Percentiles rank a stretch among this genome's conserved stretches.
Evolutionary conservation across 2,113 vertebrate species (phyloP).

Genomic region (Dipodomys spectabilis): DNA sequence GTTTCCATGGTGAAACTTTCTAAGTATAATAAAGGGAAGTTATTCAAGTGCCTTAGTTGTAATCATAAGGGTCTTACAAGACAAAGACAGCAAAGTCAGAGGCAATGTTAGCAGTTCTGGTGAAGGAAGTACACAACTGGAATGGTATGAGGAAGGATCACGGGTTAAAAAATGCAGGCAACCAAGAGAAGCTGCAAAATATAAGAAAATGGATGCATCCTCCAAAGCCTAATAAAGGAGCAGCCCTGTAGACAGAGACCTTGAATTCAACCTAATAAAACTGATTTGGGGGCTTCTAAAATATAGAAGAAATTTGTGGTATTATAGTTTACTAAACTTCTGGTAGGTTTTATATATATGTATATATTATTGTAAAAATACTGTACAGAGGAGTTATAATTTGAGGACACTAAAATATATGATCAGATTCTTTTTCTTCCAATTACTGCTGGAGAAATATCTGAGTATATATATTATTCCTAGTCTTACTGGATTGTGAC

Average conservation of each 20-base stretch:
- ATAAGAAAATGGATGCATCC: neutral
- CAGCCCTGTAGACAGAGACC: neutral
- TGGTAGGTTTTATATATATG: neutral
- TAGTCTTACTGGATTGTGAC: neutral
- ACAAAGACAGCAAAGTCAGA: neutral
- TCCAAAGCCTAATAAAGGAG: neutral
- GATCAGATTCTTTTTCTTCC: neutral
- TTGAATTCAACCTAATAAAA: neutral
- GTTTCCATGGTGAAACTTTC: neutral
- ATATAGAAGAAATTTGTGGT: neutral
- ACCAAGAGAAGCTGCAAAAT: neutral
- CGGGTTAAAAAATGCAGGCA: neutral
- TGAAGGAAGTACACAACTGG: neutral
- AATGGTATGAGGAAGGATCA: neutral
- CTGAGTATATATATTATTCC: neutral
- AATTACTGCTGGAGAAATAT: neutral
- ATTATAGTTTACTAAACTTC: neutral
- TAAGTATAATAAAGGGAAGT: neutral
- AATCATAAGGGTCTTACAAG: neutral
- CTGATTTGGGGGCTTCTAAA: neutral
- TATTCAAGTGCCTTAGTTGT: too few species aligned
- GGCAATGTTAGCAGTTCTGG: accelerated
- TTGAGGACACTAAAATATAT: neutral
- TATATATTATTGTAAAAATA: too few species aligned
- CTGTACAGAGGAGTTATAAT: too few species aligned